Percentiles rank a stretch among this genome's conserved stretches.
Conservation (phyloP, 2,888 invertebrate genomes). For the Lacanobia oleracea region DNA sequence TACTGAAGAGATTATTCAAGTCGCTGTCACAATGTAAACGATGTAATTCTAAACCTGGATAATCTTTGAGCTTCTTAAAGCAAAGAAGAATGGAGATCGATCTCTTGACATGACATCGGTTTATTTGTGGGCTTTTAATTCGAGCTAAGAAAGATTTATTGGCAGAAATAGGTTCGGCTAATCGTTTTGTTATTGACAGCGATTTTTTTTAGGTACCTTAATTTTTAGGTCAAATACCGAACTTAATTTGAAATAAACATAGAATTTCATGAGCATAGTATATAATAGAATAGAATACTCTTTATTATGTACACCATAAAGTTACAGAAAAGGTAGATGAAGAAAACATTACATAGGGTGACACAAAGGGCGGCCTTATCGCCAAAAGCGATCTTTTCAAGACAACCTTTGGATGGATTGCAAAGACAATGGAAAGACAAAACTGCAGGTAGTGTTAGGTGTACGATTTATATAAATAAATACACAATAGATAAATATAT, state of each 20-base stretch:
- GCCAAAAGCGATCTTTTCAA: too few relatives aligned
- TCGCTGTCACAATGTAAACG: slow-evolving; percentile 10
- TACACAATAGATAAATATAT: too few relatives aligned
- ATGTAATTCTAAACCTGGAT: slow-evolving; percentile 12
- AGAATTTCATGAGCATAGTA: too few relatives aligned
- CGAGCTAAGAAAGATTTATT: slow-evolving; percentile 15
- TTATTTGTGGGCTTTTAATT: slow-evolving; percentile 19
- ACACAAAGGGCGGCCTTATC: too few relatives aligned
- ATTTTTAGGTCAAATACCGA: not conserved
- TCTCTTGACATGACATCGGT: slow-evolving; percentile 22
- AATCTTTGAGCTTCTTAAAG: slow-evolving; percentile 23
- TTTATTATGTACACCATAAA: too few relatives aligned
- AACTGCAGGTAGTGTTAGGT: too few relatives aligned
- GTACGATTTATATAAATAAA: too few relatives aligned
- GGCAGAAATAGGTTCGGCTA: not conserved
- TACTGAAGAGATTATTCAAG: not conserved
- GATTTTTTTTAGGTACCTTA: not conserved
- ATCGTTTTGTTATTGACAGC: not conserved
- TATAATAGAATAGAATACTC: too few relatives aligned
- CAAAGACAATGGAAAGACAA: too few relatives aligned
- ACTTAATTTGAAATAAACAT: not conserved
- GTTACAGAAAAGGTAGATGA: too few relatives aligned
- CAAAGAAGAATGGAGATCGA: slow-evolving; percentile 36
- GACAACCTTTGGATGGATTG: too few relatives aligned
- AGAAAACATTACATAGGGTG: too few relatives aligned